Evolutionary conservation across 2,797 vertebrate genomes (phyloP).

Genomic region (Nannoperca obscura): DNA sequence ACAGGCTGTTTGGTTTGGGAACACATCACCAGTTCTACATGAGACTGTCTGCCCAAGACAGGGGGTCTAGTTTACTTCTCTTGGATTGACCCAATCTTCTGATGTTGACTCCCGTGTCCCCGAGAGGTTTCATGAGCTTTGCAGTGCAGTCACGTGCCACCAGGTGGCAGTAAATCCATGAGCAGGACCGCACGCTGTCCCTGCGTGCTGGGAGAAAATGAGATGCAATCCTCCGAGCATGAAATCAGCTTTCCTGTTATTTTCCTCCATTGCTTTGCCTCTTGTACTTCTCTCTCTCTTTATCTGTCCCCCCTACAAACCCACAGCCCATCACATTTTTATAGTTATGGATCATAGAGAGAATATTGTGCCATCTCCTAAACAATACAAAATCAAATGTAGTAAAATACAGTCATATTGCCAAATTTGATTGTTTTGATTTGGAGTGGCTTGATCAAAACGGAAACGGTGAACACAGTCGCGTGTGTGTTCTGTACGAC

Average conservation of each 20-base stretch:
- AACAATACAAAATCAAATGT: slow-evolving; percentile 56
- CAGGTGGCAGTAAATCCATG: slow-evolving; percentile 77
- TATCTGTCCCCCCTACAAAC: slow-evolving; percentile 24
- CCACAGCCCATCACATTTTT: slow-evolving; percentile 43
- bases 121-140: not conserved
- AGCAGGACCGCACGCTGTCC: slow-evolving; percentile 27
- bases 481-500: slow-evolving; percentile 36
- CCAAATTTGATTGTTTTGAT: slow-evolving; percentile 41
- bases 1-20: slow-evolving; percentile 15
- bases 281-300: slow-evolving; percentile 51
- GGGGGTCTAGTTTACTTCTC: slow-evolving; percentile 21
- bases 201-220: slow-evolving; percentile 62
- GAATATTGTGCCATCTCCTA: slow-evolving; percentile 47
- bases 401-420: slow-evolving; percentile 35
- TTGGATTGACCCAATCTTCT: slow-evolving; percentile 24
- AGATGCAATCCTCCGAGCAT: slow-evolving; percentile 81
- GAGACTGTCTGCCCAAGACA: slow-evolving; percentile 26
- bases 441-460: slow-evolving; percentile 49
- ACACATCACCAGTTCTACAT: slow-evolving; percentile 3
- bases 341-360: slow-evolving; percentile 63
- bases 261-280: slow-evolving; percentile 66
- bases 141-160: slow-evolving; percentile 27
- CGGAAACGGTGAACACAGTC: not conserved
- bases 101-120: slow-evolving; percentile 36
- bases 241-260: slow-evolving; percentile 83